phyloP scores from a whole-genome alignment of 2,113 vertebrate genomes.

The Corydoras sp. region DNA sequence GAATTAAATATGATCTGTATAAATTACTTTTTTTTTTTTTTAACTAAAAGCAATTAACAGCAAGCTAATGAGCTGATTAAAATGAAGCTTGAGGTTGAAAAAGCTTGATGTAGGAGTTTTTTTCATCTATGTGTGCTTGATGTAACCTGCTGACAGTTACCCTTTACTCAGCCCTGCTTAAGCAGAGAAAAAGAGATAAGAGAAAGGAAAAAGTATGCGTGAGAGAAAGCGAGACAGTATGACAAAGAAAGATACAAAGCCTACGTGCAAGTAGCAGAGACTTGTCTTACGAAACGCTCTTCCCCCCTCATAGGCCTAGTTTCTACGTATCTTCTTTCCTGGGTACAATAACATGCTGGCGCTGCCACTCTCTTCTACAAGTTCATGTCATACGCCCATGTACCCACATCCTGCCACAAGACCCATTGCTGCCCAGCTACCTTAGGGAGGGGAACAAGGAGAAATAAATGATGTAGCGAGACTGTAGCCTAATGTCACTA shows the following conservation, averaged over 20 bases:
- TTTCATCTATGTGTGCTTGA: neutral
- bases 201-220: slow-evolving; percentile 6
- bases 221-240: slow-evolving; percentile 8
- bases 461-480: slow-evolving; percentile 10
- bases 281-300: slow-evolving; percentile 48
- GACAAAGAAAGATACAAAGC: slow-evolving; percentile 11
- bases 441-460: slow-evolving; percentile 31
- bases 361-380: slow-evolving; percentile 49
- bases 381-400: slow-evolving; percentile 23
- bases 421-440: slow-evolving; percentile 51
- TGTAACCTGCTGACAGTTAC: slow-evolving; percentile 10
- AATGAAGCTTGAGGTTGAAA: too few relatives aligned
- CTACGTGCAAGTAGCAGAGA: neutral
- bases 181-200: slow-evolving; percentile 14
- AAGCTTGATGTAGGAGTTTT: neutral
- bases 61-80: too few relatives aligned
- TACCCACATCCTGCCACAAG: slow-evolving; percentile 68
- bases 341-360: slow-evolving; percentile 49
- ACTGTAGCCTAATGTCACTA: neutral
- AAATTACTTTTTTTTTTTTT: too few relatives aligned
- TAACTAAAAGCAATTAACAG: too few relatives aligned
- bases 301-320: slow-evolving; percentile 43
- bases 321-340: slow-evolving; percentile 58
- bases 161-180: neutral
- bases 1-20: too few relatives aligned